Base-by-base conservation (phyloP, 92 coral and sea anemone species). In the Siderastrea siderea region DNA sequence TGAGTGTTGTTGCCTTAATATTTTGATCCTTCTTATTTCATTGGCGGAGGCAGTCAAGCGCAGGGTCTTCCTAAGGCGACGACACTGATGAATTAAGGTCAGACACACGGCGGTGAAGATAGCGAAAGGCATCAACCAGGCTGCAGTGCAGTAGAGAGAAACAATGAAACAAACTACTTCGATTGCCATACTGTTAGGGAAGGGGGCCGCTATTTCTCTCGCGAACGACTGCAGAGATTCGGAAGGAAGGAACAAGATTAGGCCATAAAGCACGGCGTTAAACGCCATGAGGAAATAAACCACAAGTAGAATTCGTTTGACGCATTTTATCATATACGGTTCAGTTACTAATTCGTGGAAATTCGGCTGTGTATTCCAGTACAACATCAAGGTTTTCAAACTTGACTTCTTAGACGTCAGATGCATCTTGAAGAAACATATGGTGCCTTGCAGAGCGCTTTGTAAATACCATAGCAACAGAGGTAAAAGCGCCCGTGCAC, bases 61-160 rank as follows among this genome's bases (percentile, higher is more conserved):
- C 77, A 88, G 47, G 6, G 81, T 67, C 59, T 88, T 74, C 16
- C 86, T 83, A 3, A 88, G 75, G 3, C 70, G 75, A 6, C 48
- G 51, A 64, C 88, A 82, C 38, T 88, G 92, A 78, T 83, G 78
- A 47, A 83, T 82, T 1, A 88, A 50, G 16, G 83, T 74, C 49
- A 82, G 61, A 19, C 92, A 88, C 45, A 84, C 86, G n/a, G 86
- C 88, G 43, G 68, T 50, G 54, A 81, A 83, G 45, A 88, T 62
- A 13, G 88, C 88, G 26, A 88, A 75, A 7, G 92, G 92, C 78
- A 88, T 75, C 47, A 88, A 8, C 92, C 92, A 88, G 7, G 88
- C 92, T 1, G 92, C 86, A 0, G 84, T 60, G 6, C 88, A 74
- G 45, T 70, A 88, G 5, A 57, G 2, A 4, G 61, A 76, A 17